Evolutionary conservation across 2,113 vertebrate genomes (phyloP).

Genomic region (Lipophrys pholis): DNA sequence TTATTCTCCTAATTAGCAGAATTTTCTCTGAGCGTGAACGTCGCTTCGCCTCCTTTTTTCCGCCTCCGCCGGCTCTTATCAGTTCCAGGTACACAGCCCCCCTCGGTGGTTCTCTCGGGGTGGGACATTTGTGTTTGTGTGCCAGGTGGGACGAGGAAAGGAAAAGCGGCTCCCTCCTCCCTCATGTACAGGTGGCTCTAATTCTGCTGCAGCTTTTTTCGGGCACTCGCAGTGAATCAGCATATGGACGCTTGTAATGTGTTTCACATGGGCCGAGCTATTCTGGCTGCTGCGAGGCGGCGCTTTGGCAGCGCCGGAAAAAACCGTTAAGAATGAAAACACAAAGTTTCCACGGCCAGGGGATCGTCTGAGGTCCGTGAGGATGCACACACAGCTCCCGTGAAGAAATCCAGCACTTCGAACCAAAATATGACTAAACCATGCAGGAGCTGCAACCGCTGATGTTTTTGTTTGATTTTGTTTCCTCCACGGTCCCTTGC

Average conservation of each 20-base stretch:
- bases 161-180: slow-evolving; percentile 9
- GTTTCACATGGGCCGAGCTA: slow-evolving; percentile 42
- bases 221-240: slow-evolving; percentile 43
- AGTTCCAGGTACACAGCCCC: neutral
- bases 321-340: slow-evolving; percentile 13
- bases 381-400: too few relatives aligned
- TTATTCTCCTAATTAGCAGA: neutral
- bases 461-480: too few relatives aligned
- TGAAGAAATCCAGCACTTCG: too few relatives aligned
- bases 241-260: slow-evolving; percentile 42
- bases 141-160: slow-evolving; percentile 33
- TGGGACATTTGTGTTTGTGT: slow-evolving; percentile 31
- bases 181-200: slow-evolving; percentile 52
- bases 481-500: too few relatives aligned
- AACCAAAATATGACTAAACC: too few relatives aligned
- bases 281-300: slow-evolving; percentile 15
- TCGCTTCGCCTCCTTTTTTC: neutral
- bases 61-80: neutral
- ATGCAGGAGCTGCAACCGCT: too few relatives aligned
- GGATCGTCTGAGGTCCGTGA: too few relatives aligned
- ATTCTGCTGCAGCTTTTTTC: slow-evolving; percentile 43
- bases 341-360: neutral
- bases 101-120: neutral
- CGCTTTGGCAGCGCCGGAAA: slow-evolving; percentile 5
- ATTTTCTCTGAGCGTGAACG: neutral